phyloP scores from a whole-genome alignment of 2,797 vertebrate genomes.

The Heliangelus exortis region DNA sequence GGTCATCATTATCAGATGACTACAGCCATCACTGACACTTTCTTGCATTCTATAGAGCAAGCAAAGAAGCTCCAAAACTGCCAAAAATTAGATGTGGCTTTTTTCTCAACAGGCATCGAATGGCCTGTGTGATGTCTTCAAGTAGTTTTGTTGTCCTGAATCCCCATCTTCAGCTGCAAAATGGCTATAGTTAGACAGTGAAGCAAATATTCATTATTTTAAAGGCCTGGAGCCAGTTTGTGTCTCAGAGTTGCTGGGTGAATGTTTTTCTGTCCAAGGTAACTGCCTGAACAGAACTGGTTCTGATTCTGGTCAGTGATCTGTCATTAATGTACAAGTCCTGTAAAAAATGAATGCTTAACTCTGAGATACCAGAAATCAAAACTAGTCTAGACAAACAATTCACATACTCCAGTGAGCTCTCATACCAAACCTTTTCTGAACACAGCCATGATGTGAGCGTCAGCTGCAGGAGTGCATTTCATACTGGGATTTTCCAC shows the following conservation, averaged over 20 bases:
- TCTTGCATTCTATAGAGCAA: not conserved
- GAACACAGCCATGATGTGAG: not conserved
- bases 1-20: not conserved
- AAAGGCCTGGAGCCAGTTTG: not conserved
- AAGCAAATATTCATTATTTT: not conserved
- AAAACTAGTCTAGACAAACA: not conserved
- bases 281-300: not conserved
- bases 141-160: not conserved
- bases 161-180: not conserved
- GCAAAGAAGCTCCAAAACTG: not conserved
- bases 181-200: not conserved
- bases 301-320: not conserved
- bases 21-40: not conserved
- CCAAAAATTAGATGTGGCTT: not conserved
- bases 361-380: not conserved
- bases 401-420: not conserved
- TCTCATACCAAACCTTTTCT: not conserved
- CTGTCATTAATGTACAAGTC: not conserved
- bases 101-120: not conserved
- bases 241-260: not conserved
- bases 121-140: not conserved
- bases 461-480: not conserved
- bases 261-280: not conserved
- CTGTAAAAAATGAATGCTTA: not conserved
- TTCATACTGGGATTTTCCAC: conserved; percentile 6